Conservation (phyloP, 2,113 vertebrate genomes). For the Hyaena hyaena region DNA sequence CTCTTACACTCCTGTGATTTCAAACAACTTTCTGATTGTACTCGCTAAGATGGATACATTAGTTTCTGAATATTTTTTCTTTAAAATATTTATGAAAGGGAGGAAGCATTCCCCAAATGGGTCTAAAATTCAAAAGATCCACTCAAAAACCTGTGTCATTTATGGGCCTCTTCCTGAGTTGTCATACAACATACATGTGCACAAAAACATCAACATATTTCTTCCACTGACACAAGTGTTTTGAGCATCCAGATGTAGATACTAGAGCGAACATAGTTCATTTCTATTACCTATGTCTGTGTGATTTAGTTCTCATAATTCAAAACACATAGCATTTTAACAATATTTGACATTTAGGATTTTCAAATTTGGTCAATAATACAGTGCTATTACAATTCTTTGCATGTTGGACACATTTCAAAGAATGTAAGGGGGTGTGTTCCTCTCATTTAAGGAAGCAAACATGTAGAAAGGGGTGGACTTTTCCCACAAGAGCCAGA, state of each 20-base stretch:
- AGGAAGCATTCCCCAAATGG: not conserved
- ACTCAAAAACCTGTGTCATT: not conserved
- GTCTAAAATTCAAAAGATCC: constrained; percentile 8
- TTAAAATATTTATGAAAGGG: not conserved
- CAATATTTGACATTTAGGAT: constrained; percentile 29
- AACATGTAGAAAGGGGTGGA: constrained; percentile 75
- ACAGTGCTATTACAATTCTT: constrained; percentile 67
- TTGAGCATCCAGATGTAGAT: not conserved
- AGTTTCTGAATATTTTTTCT: constrained; percentile 5
- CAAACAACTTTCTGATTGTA: constrained; percentile 16
- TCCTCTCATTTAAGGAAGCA: constrained; percentile 74
- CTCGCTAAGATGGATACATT: not conserved
- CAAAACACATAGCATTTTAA: constrained; percentile 46
- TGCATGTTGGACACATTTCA: constrained; percentile 77
- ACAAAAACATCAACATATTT: not conserved
- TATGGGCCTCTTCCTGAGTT: constrained; percentile 7
- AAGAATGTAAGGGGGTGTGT: constrained; percentile 79
- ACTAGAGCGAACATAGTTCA: not conserved
- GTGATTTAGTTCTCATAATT: constrained; percentile 45
- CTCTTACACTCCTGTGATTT: not conserved
- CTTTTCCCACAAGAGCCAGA: constrained; percentile 81
- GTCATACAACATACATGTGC: not conserved
- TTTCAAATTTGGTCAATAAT: constrained; percentile 30
- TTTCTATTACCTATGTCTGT: not conserved
- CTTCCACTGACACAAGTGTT: not conserved